Evolutionary conservation across 2,113 vertebrate genomes (phyloP), one percentile per base, ranked within the genome.

Genomic region (Motacilla alba): DNA sequence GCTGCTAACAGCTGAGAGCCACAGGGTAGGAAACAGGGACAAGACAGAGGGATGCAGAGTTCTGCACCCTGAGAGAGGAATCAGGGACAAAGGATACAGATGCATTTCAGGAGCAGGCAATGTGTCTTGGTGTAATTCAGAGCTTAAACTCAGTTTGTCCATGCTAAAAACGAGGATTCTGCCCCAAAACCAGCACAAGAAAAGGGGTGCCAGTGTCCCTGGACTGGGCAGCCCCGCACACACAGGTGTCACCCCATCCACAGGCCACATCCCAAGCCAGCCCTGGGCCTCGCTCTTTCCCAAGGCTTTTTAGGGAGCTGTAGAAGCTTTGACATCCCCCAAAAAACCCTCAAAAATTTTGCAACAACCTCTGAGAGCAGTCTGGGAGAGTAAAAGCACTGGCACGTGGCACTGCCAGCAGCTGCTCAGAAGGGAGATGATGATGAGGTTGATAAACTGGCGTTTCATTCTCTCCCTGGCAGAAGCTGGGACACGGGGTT

Each of bases 211-310:
- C 77, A 37, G 13, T 3, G 31, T 33, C 46, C 50, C 37, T 58
- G 1, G 44, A n/a, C 28, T 13, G 63, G 30, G 15, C 31, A 78
- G 37, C 33, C 11, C 60, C 17, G 41, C 35, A 23, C 4, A 2
- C 44, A 41, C 50, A 39, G 27, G 14, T 6, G 26, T 18, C 35
- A 67, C 62, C 76, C 68, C 8, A 11, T 1, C 23, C 73, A 39
- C 0, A 0, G 35, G 13, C 27, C 49, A 20, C 3, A 15, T 17
- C 70, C 78, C 85, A 46, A 13, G 63, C 13, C 59, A 69, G 18
- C 49, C 92, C n/a, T 0, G 0, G 22, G 41, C 13, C 56, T 73
- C 0, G 0, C 35, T 21, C 43, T 8, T 59, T 23, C 12, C 60
- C 69, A 78, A 17, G 15, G 35, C 9, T 16, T 70, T 67, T 67